phyloP scores from a whole-genome alignment of 2,797 vertebrate genomes.

The Hydrolagus colliei region DNA sequence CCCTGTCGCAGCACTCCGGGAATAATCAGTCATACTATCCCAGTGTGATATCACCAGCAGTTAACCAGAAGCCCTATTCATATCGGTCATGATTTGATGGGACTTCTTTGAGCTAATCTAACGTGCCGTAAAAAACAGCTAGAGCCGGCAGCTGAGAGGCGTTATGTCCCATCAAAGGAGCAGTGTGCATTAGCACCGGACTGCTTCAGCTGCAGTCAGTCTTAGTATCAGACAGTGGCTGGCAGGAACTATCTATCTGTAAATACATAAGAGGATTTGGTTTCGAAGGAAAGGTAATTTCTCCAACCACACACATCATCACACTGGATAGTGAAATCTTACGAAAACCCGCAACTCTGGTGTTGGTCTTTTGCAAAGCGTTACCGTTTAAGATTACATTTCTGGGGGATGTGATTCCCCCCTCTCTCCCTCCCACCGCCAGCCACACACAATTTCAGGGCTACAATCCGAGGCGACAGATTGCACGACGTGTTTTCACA shows the following conservation, averaged over 20 bases:
- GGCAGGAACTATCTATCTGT: not conserved
- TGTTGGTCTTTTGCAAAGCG: not conserved
- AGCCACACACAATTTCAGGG: not conserved
- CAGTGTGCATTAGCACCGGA: not conserved
- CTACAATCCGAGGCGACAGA: not conserved
- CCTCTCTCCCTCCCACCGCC: too few relatives aligned
- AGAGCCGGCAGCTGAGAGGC: not conserved
- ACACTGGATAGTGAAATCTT: not conserved
- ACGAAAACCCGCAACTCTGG: not conserved
- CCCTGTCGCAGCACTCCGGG: not conserved
- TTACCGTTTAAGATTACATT: not conserved
- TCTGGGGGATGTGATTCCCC: too few relatives aligned
- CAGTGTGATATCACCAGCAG: constrained; percentile 25
- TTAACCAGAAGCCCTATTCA: constrained; percentile 26
- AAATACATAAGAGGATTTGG: not conserved
- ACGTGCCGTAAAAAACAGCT: constrained; percentile 26
- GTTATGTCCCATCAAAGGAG: constrained; percentile 12
- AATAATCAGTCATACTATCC: not conserved
- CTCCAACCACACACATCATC: not conserved
- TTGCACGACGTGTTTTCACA: not conserved
- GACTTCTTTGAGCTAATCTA: constrained; percentile 23
- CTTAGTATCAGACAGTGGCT: not conserved
- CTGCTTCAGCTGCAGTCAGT: constrained; percentile 5
- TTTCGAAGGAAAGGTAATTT: too few relatives aligned
- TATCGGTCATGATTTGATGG: constrained; percentile 27